A percentile compares a stretch with the other conserved stretches of the same genome.
These are phyloP conservation scores for Sebastes hopkinsi DNA, from an alignment of 2,797 vertebrate genomes.

Conservation along the genomic window DNA sequence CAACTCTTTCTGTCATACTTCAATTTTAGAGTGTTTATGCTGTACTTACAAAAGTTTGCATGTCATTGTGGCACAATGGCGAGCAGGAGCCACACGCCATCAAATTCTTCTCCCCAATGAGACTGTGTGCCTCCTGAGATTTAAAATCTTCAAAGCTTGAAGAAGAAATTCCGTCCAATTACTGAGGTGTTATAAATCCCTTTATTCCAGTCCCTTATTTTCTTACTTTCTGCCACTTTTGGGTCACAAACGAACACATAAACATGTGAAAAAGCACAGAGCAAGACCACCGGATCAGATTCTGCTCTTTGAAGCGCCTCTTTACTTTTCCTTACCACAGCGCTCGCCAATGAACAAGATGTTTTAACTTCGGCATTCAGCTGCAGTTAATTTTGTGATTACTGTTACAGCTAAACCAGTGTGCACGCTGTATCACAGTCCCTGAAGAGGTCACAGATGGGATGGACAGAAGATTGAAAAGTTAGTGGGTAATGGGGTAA, in stretches of 20 bases:
- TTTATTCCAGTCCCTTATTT: background rate
- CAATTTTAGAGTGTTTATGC: background rate
- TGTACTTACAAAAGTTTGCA: background rate
- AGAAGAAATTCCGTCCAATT: conserved; percentile 1
- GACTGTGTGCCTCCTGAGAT: background rate
- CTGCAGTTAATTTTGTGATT: conserved; percentile 5
- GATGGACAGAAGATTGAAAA: conserved; percentile 27
- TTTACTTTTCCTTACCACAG: background rate
- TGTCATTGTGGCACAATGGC: background rate
- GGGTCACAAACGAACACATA: background rate
- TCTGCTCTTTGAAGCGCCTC: background rate
- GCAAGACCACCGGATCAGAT: background rate
- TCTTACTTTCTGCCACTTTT: background rate
- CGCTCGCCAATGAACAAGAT: background rate
- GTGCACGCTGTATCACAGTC: background rate
- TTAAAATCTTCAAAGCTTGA: conserved; percentile 15
- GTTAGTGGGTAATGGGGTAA: conserved; percentile 35
- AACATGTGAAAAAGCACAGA: background rate
- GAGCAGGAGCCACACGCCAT: background rate
- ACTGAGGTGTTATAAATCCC: background rate
- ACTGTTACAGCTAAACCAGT: background rate
- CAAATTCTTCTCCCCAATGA: background rate
- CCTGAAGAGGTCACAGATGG: conserved; percentile 28
- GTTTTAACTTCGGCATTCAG: background rate
- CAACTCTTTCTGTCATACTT: background rate